A percentile compares a stretch with the other conserved stretches of the same genome.
These are phyloP conservation scores for Cynoglossus semilaevis DNA, from an alignment of 2,113 vertebrate species.

Conservation along the genomic window DNA sequence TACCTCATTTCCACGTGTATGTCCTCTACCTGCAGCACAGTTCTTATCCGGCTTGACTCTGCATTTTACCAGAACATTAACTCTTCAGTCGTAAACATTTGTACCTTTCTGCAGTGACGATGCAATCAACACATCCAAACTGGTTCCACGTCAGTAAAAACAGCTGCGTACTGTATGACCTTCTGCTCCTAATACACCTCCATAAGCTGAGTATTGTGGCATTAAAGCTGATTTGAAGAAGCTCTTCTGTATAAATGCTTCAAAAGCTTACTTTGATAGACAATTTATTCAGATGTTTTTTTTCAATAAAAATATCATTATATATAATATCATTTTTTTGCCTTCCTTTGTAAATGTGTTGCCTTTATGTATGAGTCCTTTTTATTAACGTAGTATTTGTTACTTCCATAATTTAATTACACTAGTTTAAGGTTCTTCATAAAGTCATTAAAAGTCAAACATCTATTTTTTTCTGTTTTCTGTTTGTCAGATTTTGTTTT, in stretches of 20 bases:
- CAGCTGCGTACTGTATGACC: conserved; percentile 5
- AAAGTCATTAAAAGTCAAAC: no score
- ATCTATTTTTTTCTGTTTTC: no score
- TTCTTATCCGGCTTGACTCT: not conserved
- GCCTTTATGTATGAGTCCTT: conserved; percentile 30
- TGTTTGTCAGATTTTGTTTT: not conserved
- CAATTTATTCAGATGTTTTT: conserved; percentile 1
- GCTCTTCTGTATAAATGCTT: conserved; percentile 35
- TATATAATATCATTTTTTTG: conserved; percentile 58
- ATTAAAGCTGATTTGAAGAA: conserved; percentile 43
- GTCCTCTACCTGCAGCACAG: conserved; percentile 1
- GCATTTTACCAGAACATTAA: conserved; percentile 8
- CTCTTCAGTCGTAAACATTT: conserved; percentile 14
- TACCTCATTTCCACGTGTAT: not conserved
- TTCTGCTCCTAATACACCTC: conserved; percentile 2
- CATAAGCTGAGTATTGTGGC: conserved; percentile 23
- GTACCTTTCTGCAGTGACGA: conserved; percentile 14
- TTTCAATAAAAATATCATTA: conserved; percentile 28
- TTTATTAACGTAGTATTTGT: no score
- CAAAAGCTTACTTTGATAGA: conserved; percentile 44
- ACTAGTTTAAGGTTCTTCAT: no score
- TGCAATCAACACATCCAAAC: conserved; percentile 4
- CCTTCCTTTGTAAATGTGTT: conserved; percentile 47
- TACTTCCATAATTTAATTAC: no score
- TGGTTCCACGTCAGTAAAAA: conserved; percentile 14